A percentile compares a stretch with the other conserved stretches of the same genome.
Conservation (phyloP, 2,797 vertebrate genomes). For the Acropternis orthonyx region DNA sequence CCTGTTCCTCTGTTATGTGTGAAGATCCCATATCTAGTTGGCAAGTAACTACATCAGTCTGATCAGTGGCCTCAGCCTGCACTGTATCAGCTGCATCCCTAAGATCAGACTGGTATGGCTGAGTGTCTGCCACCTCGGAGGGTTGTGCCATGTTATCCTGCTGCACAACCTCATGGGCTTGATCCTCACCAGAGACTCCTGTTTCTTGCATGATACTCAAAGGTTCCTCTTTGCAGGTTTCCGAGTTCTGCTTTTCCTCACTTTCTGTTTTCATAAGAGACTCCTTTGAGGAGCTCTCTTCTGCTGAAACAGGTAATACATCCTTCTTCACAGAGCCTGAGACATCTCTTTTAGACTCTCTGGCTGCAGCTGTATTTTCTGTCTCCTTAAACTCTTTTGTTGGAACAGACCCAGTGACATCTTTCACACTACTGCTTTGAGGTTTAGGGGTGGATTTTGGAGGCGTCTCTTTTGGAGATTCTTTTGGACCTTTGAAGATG, state of each 20-base stretch:
- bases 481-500: constrained; percentile 79
- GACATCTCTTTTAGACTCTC: background rate
- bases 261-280: background rate
- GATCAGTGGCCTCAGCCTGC: background rate
- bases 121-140: background rate
- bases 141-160: background rate
- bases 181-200: background rate
- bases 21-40: background rate
- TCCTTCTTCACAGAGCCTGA: background rate
- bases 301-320: background rate
- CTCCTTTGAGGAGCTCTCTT: background rate
- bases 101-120: background rate
- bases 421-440: constrained; percentile 24
- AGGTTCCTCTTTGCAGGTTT: background rate
- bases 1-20: background rate
- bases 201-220: background rate
- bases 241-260: background rate
- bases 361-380: background rate
- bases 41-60: background rate
- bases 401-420: background rate
- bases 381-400: background rate
- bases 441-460: constrained; percentile 27
- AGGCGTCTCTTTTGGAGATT: constrained; percentile 52
- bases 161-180: background rate
- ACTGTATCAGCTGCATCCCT: background rate